Percentiles rank a stretch among this genome's conserved stretches.
Conservation (phyloP, 2,797 vertebrate species). For the Sebastes taczanowskii region DNA sequence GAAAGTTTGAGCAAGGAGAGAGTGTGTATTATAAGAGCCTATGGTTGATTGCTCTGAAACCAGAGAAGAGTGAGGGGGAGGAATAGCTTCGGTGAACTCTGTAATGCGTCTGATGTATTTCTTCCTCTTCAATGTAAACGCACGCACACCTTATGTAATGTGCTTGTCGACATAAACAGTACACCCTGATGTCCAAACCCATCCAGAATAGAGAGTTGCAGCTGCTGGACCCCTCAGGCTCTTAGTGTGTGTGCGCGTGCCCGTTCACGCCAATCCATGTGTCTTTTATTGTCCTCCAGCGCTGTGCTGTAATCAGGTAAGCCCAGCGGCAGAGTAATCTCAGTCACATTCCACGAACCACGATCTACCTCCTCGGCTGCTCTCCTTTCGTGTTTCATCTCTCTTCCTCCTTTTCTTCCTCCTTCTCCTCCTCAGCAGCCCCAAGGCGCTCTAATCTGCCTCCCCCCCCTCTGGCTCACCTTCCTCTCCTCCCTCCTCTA, state of each 20-base stretch:
- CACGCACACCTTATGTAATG: slow-evolving; percentile 27
- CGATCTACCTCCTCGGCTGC: slow-evolving; percentile 41
- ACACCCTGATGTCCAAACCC: slow-evolving; percentile 20
- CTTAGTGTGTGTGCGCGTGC: background rate
- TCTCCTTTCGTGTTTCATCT: slow-evolving; percentile 49
- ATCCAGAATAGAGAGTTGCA: slow-evolving; percentile 15
- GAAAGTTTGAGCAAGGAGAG: slow-evolving; percentile 62
- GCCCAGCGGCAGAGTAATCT: slow-evolving; percentile 53
- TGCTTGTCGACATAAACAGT: slow-evolving; percentile 29
- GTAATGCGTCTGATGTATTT: slow-evolving; percentile 47
- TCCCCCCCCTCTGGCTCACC: slow-evolving; percentile 43
- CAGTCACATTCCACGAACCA: slow-evolving; percentile 57
- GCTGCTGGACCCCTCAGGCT: slow-evolving; percentile 9
- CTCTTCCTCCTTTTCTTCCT: slow-evolving; percentile 38
- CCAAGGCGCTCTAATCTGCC: slow-evolving; percentile 51
- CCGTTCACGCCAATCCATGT: background rate
- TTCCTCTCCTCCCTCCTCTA: slow-evolving; percentile 23
- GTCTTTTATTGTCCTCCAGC: slow-evolving; percentile 50
- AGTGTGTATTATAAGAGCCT: slow-evolving; percentile 42
- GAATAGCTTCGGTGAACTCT: slow-evolving; percentile 48
- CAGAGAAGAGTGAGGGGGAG: slow-evolving; percentile 43
- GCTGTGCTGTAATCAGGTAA: slow-evolving; percentile 66
- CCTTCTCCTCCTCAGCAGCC: slow-evolving; percentile 44
- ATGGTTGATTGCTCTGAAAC: slow-evolving; percentile 65
- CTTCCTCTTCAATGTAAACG: slow-evolving; percentile 32